Percentiles rank a stretch among this genome's conserved stretches.
phyloP scores from a whole-genome alignment of 2,797 vertebrate species.

The Octomys mimax region DNA sequence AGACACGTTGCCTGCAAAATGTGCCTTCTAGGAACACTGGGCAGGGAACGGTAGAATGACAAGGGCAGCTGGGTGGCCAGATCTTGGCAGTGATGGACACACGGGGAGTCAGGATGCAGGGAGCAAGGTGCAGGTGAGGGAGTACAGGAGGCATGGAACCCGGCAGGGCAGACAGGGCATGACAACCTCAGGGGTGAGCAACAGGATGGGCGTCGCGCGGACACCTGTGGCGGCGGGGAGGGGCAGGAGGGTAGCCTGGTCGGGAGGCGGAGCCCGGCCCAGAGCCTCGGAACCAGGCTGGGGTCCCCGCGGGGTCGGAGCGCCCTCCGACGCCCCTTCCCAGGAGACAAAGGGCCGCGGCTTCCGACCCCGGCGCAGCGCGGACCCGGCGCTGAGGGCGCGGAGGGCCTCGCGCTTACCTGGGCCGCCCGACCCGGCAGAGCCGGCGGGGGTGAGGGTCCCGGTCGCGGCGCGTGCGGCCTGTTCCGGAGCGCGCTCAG shows the following conservation, averaged over 20 bases:
- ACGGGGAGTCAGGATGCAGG: constrained; percentile 48
- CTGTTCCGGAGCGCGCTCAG: constrained; percentile 79
- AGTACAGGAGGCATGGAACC: not conserved
- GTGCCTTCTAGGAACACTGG: not conserved
- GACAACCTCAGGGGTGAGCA: constrained; percentile 61
- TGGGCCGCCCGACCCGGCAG: constrained; percentile 78
- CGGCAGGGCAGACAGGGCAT: not conserved
- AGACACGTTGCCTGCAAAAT: not conserved
- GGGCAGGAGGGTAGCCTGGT: not conserved
- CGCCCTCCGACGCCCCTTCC: constrained; percentile 78
- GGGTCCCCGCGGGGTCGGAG: constrained; percentile 56
- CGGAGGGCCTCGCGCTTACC: constrained; percentile 78
- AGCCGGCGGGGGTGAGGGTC: constrained; percentile 81
- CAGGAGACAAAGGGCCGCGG: constrained; percentile 84
- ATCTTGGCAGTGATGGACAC: constrained; percentile 33
- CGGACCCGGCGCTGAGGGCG: not conserved
- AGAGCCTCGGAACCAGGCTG: not conserved
- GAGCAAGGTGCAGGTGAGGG: constrained; percentile 55
- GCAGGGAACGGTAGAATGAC: not conserved
- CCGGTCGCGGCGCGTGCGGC: constrained; percentile 70
- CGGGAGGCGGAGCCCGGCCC: constrained; percentile 13
- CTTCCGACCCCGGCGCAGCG: constrained; percentile 56
- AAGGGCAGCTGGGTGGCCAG: not conserved
- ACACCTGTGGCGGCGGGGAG: constrained; percentile 74
- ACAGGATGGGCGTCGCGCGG: not conserved